Evolutionary conservation across 2,888 invertebrate genomes (phyloP).

Genomic region (Drosophila nigricruria): DNA sequence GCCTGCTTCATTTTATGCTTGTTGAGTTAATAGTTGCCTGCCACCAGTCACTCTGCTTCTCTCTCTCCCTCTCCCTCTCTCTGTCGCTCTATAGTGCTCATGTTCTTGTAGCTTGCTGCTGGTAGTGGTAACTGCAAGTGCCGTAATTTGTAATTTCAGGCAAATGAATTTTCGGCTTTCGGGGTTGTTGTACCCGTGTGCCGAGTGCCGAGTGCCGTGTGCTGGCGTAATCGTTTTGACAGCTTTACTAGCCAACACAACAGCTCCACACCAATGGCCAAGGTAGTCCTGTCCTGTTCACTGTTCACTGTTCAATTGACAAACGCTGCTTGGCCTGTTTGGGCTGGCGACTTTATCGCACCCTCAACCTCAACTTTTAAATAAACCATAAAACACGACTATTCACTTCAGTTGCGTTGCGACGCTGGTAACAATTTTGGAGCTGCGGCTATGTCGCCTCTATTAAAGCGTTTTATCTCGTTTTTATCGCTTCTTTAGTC

Average conservation of each 20-base stretch:
- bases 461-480: slow-evolving; percentile 72
- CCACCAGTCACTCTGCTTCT: slow-evolving; percentile 48
- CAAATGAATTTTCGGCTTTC: slow-evolving; percentile 79
- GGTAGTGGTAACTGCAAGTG: slow-evolving; percentile 67
- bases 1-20: slow-evolving; percentile 78
- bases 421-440: slow-evolving; percentile 63
- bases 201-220: slow-evolving; percentile 16
- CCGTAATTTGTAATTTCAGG: slow-evolving; percentile 80
- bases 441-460: slow-evolving; percentile 29
- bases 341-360: slow-evolving; percentile 56
- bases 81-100: background rate
- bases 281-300: slow-evolving; percentile 15
- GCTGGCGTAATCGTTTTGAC: slow-evolving; percentile 65
- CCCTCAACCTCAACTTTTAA: slow-evolving; percentile 63
- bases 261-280: slow-evolving; percentile 37
- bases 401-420: slow-evolving; percentile 79
- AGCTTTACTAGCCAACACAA: slow-evolving; percentile 49
- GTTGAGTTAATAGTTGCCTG: slow-evolving; percentile 79
- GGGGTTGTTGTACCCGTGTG: slow-evolving; percentile 29
- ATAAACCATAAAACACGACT: slow-evolving; percentile 81
- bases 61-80: slow-evolving; percentile 39
- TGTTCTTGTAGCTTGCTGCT: slow-evolving; percentile 2
- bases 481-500: slow-evolving; percentile 77
- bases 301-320: slow-evolving; percentile 62
- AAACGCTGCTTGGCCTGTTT: slow-evolving; percentile 44